Percentiles rank a stretch among this genome's conserved stretches.
Evolutionary conservation across 2,797 vertebrate genomes (phyloP).

Genomic region (Sorex maritimensis): DNA sequence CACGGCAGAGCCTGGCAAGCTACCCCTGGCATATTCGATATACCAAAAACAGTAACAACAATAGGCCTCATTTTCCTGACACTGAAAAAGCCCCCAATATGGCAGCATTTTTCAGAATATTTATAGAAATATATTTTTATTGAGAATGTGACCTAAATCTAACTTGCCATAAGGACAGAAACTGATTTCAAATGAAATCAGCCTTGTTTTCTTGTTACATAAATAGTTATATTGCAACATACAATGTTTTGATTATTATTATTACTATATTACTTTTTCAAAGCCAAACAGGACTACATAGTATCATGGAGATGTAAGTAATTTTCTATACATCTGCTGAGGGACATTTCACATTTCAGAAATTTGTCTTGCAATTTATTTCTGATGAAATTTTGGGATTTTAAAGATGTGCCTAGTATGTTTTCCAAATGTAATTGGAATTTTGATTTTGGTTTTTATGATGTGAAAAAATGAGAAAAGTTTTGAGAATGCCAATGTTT

Average conservation of each 20-base stretch:
- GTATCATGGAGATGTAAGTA: not conserved
- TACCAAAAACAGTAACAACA: too few relatives aligned
- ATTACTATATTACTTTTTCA: constrained; percentile 8
- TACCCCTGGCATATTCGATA: too few relatives aligned
- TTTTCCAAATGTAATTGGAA: constrained; percentile 75
- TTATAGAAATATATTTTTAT: constrained; percentile 39
- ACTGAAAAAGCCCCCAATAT: too few relatives aligned
- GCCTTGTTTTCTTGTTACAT: constrained; percentile 8
- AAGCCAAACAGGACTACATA: constrained; percentile 17
- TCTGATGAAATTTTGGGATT: constrained; percentile 49
- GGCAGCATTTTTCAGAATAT: not conserved
- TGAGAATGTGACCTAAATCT: not conserved
- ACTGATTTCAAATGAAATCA: constrained; percentile 35
- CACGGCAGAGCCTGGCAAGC: too few relatives aligned
- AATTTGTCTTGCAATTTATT: constrained; percentile 2
- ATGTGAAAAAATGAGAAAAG: constrained; percentile 70
- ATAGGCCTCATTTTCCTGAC: too few relatives aligned
- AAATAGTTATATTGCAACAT: not conserved
- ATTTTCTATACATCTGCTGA: constrained; percentile 55
- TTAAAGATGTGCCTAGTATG: constrained; percentile 1
- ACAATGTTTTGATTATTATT: not conserved
- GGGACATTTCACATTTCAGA: not conserved
- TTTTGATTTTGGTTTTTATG: constrained; percentile 71
- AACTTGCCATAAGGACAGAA: constrained; percentile 38
- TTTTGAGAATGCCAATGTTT: constrained; percentile 48